Conservation (phyloP, 2,113 vertebrate species). For the Astur gentilis region DNA sequence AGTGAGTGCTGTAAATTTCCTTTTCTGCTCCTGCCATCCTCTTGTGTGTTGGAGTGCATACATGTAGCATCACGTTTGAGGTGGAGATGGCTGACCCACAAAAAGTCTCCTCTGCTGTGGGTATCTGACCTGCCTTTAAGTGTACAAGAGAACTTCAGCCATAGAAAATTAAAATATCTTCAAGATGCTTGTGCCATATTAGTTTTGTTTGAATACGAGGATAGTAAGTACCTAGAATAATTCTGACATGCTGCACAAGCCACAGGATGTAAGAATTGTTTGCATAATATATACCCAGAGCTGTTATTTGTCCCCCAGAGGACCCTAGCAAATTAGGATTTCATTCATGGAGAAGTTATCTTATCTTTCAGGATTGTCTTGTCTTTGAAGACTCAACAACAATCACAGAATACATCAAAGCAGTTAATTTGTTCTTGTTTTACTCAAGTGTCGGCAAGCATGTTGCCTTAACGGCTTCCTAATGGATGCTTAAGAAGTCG, state of each 20-base stretch:
- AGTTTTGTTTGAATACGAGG: neutral
- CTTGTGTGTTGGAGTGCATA: neutral
- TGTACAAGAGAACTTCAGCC: neutral
- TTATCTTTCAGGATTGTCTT: neutral
- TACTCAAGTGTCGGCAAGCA: neutral
- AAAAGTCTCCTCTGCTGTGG: neutral
- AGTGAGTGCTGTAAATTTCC: neutral
- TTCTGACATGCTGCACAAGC: neutral
- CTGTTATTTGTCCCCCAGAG: neutral
- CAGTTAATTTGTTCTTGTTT: neutral
- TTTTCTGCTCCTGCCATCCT: neutral
- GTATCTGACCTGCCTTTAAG: neutral
- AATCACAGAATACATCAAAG: neutral
- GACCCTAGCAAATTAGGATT: neutral
- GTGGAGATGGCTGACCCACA: neutral
- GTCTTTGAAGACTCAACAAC: neutral
- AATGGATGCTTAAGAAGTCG: neutral
- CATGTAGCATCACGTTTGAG: neutral
- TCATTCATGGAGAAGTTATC: neutral
- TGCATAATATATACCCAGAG: neutral
- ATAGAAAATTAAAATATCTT: neutral
- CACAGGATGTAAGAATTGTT: neutral
- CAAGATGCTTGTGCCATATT: neutral
- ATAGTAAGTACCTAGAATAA: neutral
- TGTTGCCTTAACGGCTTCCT: neutral